Conservation (phyloP, 2,888 invertebrate species). For the Tuta absoluta region DNA sequence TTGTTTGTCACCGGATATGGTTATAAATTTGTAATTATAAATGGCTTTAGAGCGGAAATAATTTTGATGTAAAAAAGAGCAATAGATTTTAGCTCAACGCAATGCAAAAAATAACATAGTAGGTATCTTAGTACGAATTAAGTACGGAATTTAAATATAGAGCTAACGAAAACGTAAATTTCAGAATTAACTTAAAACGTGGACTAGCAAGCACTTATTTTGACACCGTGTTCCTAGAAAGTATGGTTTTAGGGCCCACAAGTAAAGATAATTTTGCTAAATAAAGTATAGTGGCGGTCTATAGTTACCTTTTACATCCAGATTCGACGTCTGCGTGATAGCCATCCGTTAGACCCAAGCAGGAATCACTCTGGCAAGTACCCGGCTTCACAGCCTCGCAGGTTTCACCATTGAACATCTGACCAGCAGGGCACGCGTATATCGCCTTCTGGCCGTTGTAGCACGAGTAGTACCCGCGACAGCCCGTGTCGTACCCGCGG, state of each 20-base stretch:
- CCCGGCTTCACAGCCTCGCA: slow-evolving; percentile 68
- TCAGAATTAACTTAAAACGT: too few species aligned
- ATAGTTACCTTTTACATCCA: slow-evolving; percentile 70
- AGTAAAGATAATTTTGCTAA: too few species aligned
- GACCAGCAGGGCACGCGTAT: slow-evolving; percentile 78
- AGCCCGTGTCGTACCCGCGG: slow-evolving; percentile 73
- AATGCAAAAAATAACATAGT: too few species aligned
- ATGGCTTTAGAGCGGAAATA: slow-evolving; percentile 11
- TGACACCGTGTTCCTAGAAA: too few species aligned
- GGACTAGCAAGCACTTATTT: too few species aligned
- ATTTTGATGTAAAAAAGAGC: neutral
- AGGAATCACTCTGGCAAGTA: slow-evolving; percentile 71
- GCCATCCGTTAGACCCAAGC: slow-evolving; percentile 75
- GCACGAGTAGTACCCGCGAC: slow-evolving; percentile 83
- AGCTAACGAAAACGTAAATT: too few species aligned
- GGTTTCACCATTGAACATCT: slow-evolving; percentile 79
- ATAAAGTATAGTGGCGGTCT: too few species aligned
- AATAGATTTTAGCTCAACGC: too few species aligned
- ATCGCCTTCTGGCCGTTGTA: slow-evolving; percentile 78
- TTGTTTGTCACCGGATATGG: slow-evolving; percentile 17
- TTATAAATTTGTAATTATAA: neutral
- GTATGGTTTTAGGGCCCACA: too few species aligned
- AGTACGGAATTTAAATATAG: too few species aligned
- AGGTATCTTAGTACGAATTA: too few species aligned
- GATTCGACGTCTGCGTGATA: slow-evolving; percentile 80